These are phyloP conservation scores for Stratiomys singularior DNA, from an alignment of 2,888 invertebrate species.

Conservation along the genomic window DNA sequence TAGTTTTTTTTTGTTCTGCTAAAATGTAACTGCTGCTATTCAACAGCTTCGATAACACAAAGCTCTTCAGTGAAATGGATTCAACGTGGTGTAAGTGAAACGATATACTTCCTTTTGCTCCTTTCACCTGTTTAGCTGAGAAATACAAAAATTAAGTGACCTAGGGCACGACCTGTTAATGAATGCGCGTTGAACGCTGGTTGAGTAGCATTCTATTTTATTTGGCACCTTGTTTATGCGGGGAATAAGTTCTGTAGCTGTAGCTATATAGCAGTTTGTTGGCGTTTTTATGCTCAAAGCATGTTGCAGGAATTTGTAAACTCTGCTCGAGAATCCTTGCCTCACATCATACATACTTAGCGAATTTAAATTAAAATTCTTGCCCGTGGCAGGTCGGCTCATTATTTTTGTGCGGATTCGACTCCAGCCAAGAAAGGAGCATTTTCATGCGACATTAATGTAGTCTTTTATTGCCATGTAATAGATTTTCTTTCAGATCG, in stretches of 20 bases:
- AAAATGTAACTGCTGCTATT: not conserved
- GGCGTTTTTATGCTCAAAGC: not conserved
- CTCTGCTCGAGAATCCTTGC: not conserved
- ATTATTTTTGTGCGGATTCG: not conserved
- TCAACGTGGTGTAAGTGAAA: not conserved
- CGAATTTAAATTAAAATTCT: constrained; percentile 19
- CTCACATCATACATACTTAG: not conserved
- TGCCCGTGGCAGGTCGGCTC: constrained; percentile 19
- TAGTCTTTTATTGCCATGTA: constrained; percentile 1
- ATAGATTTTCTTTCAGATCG: not conserved
- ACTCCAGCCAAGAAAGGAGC: not conserved
- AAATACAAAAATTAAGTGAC: constrained; percentile 9
- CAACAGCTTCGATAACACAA: not conserved
- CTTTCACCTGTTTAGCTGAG: not conserved
- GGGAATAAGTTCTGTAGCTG: not conserved
- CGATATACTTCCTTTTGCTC: not conserved
- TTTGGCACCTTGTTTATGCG: constrained; percentile 26
- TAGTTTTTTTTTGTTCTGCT: constrained; percentile 14
- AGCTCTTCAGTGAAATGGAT: not conserved
- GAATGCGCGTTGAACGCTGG: not conserved
- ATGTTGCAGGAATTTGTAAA: not conserved
- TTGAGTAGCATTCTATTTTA: constrained; percentile 14
- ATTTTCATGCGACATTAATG: not conserved
- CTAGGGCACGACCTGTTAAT: constrained; percentile 31
- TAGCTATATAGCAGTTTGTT: not conserved